phyloP scores from a whole-genome alignment of 2,113 vertebrate species.

The Chionodraco myersi region DNA sequence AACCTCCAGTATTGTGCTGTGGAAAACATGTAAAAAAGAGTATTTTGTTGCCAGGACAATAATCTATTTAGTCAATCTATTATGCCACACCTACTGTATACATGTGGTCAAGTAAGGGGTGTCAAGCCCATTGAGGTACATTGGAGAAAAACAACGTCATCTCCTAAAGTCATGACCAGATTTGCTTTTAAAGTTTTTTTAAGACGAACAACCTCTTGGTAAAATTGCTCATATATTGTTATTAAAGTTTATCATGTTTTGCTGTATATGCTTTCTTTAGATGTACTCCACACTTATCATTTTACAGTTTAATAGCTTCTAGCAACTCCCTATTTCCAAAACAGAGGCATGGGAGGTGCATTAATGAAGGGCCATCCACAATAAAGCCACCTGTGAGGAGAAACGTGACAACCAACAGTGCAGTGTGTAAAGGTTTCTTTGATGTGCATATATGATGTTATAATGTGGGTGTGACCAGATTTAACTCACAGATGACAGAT shows the following conservation, averaged over 20 bases:
- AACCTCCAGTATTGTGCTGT: not conserved
- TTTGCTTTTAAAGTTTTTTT: not conserved
- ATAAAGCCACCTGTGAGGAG: not conserved
- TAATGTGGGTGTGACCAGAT: not conserved
- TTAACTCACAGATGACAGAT: constrained; percentile 1
- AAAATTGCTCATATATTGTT: not conserved
- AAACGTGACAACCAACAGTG: not conserved
- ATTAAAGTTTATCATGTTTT: no score
- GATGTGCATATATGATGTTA: not conserved
- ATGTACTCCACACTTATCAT: not conserved
- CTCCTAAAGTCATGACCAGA: not conserved
- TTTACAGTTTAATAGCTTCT: not conserved
- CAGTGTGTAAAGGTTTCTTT: no score
- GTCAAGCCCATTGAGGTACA: not conserved
- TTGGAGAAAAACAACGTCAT: not conserved
- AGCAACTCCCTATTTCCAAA: not conserved
- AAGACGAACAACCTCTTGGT: not conserved
- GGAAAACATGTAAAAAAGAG: no score
- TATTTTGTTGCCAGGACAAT: not conserved
- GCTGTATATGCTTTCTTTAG: not conserved
- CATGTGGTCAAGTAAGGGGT: not conserved
- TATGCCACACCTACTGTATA: constrained; percentile 22
- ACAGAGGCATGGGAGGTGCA: not conserved
- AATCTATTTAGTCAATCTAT: not conserved
- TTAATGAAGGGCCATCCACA: not conserved